Conservation (phyloP, 2,797 vertebrate genomes). For the Manis crassicaudata region DNA sequence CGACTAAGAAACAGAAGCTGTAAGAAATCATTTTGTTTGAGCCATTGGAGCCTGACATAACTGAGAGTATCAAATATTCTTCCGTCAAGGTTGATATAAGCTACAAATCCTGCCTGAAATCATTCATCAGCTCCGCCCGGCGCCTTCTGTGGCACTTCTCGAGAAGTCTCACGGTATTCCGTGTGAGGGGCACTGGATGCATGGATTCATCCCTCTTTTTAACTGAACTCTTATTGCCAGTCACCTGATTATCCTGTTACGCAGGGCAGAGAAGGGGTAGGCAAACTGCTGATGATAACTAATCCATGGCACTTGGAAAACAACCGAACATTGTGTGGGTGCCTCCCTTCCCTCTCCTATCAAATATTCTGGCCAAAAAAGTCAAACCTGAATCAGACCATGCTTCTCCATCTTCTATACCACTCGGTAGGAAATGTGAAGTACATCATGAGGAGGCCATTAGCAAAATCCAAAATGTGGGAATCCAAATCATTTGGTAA, state of each 20-base stretch:
- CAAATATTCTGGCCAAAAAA: not conserved
- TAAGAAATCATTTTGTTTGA: constrained; percentile 94
- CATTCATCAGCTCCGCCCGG: constrained; percentile 93
- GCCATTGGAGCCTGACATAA: constrained; percentile 92
- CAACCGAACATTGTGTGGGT: not conserved
- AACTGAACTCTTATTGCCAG: constrained; percentile 91
- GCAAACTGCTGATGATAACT: not conserved
- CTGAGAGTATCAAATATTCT: constrained; percentile 92
- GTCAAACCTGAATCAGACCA: not conserved
- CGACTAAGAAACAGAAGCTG: constrained; percentile 88
- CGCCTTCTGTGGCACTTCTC: constrained; percentile 92
- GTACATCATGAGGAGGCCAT: not conserved
- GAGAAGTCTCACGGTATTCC: constrained; percentile 92
- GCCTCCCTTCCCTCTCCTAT: constrained; percentile 50
- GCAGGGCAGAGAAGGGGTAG: not conserved
- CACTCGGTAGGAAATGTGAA: not conserved
- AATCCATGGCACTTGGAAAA: not conserved
- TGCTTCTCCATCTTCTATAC: not conserved
- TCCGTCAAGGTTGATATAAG: constrained; percentile 91
- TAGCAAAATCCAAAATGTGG: not conserved
- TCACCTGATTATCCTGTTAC: constrained; percentile 92
- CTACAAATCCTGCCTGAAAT: constrained; percentile 93
- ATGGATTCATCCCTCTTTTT: constrained; percentile 93
- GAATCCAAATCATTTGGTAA: not conserved
- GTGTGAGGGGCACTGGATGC: constrained; percentile 88